Base-by-base conservation (phyloP, 2,888 invertebrate genomes). In the Eilema caniola region DNA sequence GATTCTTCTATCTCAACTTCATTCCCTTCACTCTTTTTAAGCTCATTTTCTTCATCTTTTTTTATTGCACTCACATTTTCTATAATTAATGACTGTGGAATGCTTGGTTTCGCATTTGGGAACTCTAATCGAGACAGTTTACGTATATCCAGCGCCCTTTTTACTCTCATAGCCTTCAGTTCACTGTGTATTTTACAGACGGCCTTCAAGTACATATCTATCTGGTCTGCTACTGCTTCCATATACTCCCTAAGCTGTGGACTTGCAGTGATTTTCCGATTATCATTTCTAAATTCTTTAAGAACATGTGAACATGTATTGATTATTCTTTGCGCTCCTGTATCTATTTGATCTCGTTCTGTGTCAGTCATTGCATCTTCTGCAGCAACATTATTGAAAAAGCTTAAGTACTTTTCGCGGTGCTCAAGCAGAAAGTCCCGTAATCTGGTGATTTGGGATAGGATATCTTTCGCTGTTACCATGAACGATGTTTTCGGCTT, bases 131-230 rank as follows among this genome's bases (percentile, higher is more conserved):
- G 97, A 0, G 98, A 96, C 83, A 99, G 94, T 88, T 97, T 97
- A 85, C 98, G 97, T 66, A 97, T 96, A 86, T 99, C 98, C 47
- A 98, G 93, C 1, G 98, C 97, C 84, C 98, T 96, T 89, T 98
- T 98, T 0, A 99, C 97, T 74, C 99, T 93, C 71, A 98, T 96
- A 1, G 98, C 98, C 91, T 98, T 98, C 78, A 98, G 97, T 90
- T 99, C 98, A 69, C 98, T 97, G 89, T 98, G 98, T 72, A 98
- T 97, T 88, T 98, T 97, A 80, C 98, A 98, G 0, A 99, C 98
- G 73, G 96, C 96, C 92, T 98, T 98, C 75, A 99, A 94, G 88
- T 99, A 99, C 66, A 95, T 95, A 73, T 98, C 97, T 75, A 99
- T 95, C 7, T 98, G 94, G 68, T 97, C 96, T 56, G 98, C 90